Base-by-base conservation (phyloP, 2,113 vertebrate species). In the Halichoerus grypus region DNA sequence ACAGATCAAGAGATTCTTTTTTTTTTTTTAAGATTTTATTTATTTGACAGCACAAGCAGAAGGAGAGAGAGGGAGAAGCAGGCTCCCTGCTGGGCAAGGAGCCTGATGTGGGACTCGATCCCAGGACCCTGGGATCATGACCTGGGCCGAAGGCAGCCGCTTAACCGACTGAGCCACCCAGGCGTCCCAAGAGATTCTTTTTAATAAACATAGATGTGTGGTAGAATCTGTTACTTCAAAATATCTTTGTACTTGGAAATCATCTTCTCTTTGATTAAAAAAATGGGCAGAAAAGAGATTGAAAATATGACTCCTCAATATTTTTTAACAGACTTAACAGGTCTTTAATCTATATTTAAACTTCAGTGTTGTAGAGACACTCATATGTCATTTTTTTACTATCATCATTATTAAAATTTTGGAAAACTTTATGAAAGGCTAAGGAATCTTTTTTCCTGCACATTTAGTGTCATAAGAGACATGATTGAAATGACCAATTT, bases 401-500 rank as follows among this genome's bases (percentile, higher is more conserved):
- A 88, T 53, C 4, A 39, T 86, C 46, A 80, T 79, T 97, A 97
- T 94, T 96, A 96, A 87, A 88, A 95, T 19, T 87, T 96, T 55
- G 92, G 14, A 97, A 98, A 98, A 97, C 79, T 49, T 91, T 94
- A 94, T 96, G 84, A 97, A 98, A 97, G 59, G 91, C 33, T 49
- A 88, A 94, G 84, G 82, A 49, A 95, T 91, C 51, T 71, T 86
- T 95, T 91, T 92, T 33, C 39, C 74, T 46, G 42, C 81, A 84
- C 2, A 91, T 71, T 92, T 98, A 95, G 72, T 16, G 12, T 76
- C 87, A 97, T 92, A 96, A 89, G 97, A 98, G 97, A 98, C 51
- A 98, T 95, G 97, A 98, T 96, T 97, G 97, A 98, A 98, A 97
- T 96, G 96, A 98, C 89, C 98, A 98, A 82, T 94, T 98, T 51